phyloP scores from a whole-genome alignment of 1,140 invertebrate species.

The Papilio glaucus region DNA sequence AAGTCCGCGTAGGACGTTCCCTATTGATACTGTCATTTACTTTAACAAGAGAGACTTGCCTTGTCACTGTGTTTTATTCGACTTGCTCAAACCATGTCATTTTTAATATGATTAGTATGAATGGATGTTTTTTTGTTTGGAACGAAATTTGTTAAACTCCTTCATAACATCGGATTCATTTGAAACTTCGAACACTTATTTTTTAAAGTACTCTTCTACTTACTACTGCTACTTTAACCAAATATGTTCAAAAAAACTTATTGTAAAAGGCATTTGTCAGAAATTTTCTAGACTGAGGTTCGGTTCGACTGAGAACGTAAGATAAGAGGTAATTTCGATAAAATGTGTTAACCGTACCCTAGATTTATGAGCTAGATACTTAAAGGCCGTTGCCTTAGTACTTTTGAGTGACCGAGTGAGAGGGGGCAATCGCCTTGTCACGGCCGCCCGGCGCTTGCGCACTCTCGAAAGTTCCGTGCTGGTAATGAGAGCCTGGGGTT shows the following conservation, averaged over 20 bases:
- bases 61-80: not conserved
- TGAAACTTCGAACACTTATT: too few relatives aligned
- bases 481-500: slow-evolving; percentile 29
- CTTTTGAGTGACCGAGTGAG: slow-evolving; percentile 41
- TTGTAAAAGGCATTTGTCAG: not conserved
- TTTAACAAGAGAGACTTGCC: not conserved
- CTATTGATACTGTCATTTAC: too few relatives aligned
- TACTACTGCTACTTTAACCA: too few relatives aligned
- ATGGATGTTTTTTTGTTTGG: too few relatives aligned
- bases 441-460: slow-evolving; percentile 52
- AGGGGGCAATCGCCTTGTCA: slow-evolving; percentile 47
- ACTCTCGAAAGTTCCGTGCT: slow-evolving; percentile 44
- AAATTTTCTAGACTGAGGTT: not conserved
- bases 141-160: too few relatives aligned
- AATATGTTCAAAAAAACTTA: too few relatives aligned
- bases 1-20: too few relatives aligned
- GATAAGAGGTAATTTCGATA: not conserved
- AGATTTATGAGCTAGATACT: slow-evolving; percentile 35
- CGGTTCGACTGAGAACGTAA: not conserved
- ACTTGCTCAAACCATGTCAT: too few relatives aligned
- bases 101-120: not conserved
- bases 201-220: too few relatives aligned
- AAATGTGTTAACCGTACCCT: slow-evolving; percentile 25
- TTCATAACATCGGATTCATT: too few relatives aligned
- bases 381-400: slow-evolving; percentile 36